Evolutionary conservation across 2,888 invertebrate species (phyloP).

Genomic region (Acronicta alni): DNA sequence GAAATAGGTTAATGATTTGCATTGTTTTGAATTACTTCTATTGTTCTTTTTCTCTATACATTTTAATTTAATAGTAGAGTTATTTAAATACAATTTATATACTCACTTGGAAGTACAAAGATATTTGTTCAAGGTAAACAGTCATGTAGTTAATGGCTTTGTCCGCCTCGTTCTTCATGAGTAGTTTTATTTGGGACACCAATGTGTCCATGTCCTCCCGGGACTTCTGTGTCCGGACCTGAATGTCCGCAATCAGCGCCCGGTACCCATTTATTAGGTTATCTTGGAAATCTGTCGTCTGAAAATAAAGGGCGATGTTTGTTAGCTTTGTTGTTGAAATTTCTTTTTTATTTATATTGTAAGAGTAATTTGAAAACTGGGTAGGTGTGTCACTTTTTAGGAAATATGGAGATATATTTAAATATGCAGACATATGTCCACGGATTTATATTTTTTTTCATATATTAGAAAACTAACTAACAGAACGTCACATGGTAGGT

Average conservation of each 20-base stretch:
- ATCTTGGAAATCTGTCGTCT: constrained; percentile 86
- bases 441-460: neutral
- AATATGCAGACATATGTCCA: no score
- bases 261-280: constrained; percentile 86
- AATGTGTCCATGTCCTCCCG: constrained; percentile 86
- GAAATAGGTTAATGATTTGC: neutral
- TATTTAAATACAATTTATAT: neutral
- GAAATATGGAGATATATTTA: no score
- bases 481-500: no score
- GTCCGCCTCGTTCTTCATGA: constrained; percentile 87
- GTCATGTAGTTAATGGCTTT: constrained; percentile 87
- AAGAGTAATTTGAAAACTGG: neutral
- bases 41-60: no score
- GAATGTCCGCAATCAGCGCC: constrained; percentile 84
- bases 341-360: neutral
- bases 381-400: neutral
- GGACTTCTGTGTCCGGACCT: constrained; percentile 83
- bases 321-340: constrained; percentile 12
- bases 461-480: no score
- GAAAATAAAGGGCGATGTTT: constrained; percentile 45
- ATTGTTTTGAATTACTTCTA: no score
- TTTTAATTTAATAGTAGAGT: neutral
- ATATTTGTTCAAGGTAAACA: constrained; percentile 85
- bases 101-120: constrained; percentile 83
- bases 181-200: constrained; percentile 84